phyloP scores from a whole-genome alignment of 2,113 vertebrate species.

The Ahaetulla prasina region DNA sequence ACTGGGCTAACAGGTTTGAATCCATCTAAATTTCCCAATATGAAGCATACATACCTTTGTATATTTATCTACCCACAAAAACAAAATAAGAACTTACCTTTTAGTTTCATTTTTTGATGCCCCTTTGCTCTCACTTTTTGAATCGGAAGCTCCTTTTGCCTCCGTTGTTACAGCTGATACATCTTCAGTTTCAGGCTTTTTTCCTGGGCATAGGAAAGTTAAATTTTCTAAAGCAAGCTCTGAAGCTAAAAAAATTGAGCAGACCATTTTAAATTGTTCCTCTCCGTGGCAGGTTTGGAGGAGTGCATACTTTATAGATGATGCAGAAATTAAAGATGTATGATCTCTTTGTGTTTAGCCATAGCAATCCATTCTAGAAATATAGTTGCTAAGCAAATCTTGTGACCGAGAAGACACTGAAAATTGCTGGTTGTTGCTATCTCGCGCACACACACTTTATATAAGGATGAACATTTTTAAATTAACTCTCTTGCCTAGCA shows the following conservation, averaged over 20 bases:
- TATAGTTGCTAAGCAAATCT: background rate
- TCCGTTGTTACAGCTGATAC: constrained; percentile 7
- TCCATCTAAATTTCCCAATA: background rate
- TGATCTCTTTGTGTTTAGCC: background rate
- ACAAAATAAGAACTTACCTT: constrained; percentile 47
- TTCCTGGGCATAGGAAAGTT: constrained; percentile 44
- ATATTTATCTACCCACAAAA: background rate
- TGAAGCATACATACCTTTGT: background rate
- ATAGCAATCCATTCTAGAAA: background rate
- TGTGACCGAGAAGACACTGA: background rate
- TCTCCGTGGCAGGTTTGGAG: background rate
- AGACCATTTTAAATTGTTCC: background rate
- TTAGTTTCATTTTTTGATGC: constrained; percentile 61
- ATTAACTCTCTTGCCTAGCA: background rate
- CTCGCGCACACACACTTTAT: background rate
- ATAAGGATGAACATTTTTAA: background rate
- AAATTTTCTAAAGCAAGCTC: background rate
- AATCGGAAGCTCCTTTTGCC: constrained; percentile 36
- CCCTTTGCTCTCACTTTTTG: constrained; percentile 23
- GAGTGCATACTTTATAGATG: background rate
- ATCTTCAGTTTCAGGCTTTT: constrained; percentile 54
- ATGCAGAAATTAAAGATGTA: background rate
- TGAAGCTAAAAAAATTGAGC: background rate
- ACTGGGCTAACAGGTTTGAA: background rate
- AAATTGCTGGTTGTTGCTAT: background rate